Conservation (phyloP, 2,888 invertebrate species). For the Mongoloraphidia duomilia region DNA sequence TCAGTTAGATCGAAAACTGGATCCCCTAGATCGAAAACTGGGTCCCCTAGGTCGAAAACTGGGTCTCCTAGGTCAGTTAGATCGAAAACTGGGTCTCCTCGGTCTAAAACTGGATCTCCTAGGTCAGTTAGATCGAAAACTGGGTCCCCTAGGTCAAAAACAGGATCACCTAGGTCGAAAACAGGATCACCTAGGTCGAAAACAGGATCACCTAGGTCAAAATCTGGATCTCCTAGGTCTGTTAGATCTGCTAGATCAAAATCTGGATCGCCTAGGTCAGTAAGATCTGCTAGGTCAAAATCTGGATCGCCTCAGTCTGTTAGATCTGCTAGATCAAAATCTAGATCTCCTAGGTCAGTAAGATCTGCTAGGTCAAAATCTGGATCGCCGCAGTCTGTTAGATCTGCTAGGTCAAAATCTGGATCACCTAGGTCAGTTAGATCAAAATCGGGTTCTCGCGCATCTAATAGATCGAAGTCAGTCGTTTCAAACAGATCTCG, state of each 20-base stretch:
- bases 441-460: constrained; percentile 21
- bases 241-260: constrained; percentile 14
- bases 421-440: constrained; percentile 22
- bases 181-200: constrained; percentile 18
- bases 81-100: constrained; percentile 16
- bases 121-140: constrained; percentile 19
- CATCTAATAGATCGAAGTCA: constrained; percentile 15
- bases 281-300: constrained; percentile 12
- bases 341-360: constrained; percentile 15
- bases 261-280: constrained; percentile 14
- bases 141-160: constrained; percentile 18
- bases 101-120: too few species aligned
- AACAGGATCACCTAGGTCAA: constrained; percentile 15
- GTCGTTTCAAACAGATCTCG: not conserved
- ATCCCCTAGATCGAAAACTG: constrained; percentile 19
- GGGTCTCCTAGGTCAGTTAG: constrained; percentile 16
- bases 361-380: constrained; percentile 8
- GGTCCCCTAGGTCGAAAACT: constrained; percentile 21
- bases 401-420: constrained; percentile 17
- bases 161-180: constrained; percentile 17
- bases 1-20: constrained; percentile 20
- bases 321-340: constrained; percentile 15
- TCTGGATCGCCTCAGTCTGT: constrained; percentile 18
- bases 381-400: constrained; percentile 8
- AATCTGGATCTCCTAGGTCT: constrained; percentile 15